Evolutionary conservation across 1,140 invertebrate species (phyloP), one percentile per base, ranked within the genome.

Genomic region (Hyles euphorbiae): DNA sequence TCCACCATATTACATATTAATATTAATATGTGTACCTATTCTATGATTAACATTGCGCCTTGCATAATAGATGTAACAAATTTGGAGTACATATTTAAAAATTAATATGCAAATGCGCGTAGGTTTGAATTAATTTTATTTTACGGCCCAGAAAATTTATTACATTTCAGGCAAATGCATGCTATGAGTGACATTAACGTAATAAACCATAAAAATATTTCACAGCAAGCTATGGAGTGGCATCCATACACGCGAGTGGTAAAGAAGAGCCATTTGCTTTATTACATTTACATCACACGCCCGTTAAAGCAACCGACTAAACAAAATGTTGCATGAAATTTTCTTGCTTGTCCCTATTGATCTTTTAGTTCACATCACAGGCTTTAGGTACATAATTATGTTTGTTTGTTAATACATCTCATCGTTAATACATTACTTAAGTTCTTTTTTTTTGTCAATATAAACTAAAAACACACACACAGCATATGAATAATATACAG

Each of bases 321-420:
- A 76, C 67, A 70, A 76, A 79, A 77, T 79, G 76, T 70, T 69
- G 68, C 68, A 74, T 79, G 65, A 76, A 76, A 75, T 75, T 71
- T 63, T 61, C 56, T 59, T 62, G 48, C 61, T 48, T 60, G 63
- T 61, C 56, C 46, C 51, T 58, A 58, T 65, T 65, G 58, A 60
- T 65, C 58, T 65, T 58, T 65, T 22, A 22, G 22, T 22, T 61
- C 51, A 53, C 52, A 22, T 40, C 8, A 5, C 53, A n/a, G 3
- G 43, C 43, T 10, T 11, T 22, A 48, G 22, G 22, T 0, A 2
- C 22, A 22, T 22, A 48, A 40, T 40, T 40, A 40, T 40, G 36
- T 40, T 40, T 5, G 36, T 5, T 22, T 22, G 22, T 2, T 2
- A 22, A 22, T 0, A 22, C 22, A 22, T 22, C n/a, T n/a, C n/a